Conservation (phyloP, 2,113 vertebrate species). For the Parotia lawesii region DNA sequence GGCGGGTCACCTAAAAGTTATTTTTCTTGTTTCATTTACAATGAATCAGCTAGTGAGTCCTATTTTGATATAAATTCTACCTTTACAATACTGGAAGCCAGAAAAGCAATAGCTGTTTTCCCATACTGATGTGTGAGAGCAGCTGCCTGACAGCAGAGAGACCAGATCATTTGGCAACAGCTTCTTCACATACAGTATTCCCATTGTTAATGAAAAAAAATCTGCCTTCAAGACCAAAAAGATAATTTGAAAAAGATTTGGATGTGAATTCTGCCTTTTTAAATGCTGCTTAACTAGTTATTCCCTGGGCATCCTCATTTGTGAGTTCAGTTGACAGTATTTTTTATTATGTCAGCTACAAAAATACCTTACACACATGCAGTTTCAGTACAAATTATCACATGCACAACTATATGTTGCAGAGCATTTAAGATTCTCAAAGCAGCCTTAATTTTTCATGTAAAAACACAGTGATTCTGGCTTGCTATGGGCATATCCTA, state of each 20-base stretch:
- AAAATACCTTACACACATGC: neutral
- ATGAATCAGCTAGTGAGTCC: neutral
- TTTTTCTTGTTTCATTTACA: neutral
- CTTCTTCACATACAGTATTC: neutral
- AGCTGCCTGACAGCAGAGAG: neutral
- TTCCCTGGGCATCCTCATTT: neutral
- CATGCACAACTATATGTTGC: rapidly evolving
- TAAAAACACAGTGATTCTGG: neutral
- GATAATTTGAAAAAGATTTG: neutral
- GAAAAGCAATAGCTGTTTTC: neutral
- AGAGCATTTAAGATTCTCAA: neutral
- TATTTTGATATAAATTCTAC: neutral
- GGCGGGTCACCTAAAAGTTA: neutral
- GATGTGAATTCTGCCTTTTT: neutral
- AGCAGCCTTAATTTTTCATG: neutral
- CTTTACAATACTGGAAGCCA: neutral
- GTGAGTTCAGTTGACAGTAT: neutral
- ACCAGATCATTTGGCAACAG: neutral
- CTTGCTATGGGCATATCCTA: neutral
- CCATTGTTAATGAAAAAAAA: neutral
- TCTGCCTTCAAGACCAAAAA: neutral
- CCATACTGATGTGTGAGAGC: neutral
- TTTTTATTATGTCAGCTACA: neutral
- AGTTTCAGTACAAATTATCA: neutral
- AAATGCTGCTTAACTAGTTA: neutral